phyloP scores from a whole-genome alignment of 1,140 invertebrate genomes.

The Drosophila lacteicornis region DNA sequence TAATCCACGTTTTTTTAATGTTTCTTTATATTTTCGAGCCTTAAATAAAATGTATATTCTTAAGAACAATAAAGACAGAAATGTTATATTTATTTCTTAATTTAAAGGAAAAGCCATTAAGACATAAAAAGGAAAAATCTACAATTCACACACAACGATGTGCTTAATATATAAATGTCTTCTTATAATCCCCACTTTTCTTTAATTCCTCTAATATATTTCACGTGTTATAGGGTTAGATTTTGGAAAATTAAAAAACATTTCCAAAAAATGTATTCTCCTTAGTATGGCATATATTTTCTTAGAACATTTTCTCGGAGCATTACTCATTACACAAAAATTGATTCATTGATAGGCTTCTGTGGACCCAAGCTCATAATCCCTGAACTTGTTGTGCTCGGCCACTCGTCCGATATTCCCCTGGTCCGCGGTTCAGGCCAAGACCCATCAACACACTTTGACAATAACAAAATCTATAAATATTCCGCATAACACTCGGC shows the following conservation, averaged over 20 bases:
- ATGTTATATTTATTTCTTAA: background rate
- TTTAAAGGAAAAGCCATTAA: background rate
- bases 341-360: constrained; percentile 46
- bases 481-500: constrained; percentile 42
- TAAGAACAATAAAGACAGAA: background rate
- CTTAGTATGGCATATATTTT: background rate
- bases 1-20: background rate
- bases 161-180: too few relatives aligned
- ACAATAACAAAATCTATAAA: constrained; percentile 77
- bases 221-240: background rate
- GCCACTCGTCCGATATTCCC: constrained; percentile 8
- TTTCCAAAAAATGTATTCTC: background rate
- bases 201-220: constrained; percentile 2
- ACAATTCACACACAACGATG: background rate
- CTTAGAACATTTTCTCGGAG: background rate
- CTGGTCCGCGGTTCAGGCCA: background rate
- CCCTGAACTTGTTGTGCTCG: constrained; percentile 45
- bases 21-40: too few relatives aligned
- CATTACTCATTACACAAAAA: constrained; percentile 31
- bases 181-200: background rate
- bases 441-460: constrained; percentile 50
- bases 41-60: background rate
- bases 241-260: background rate
- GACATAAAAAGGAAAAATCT: background rate
- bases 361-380: constrained; percentile 36